phyloP scores from a whole-genome alignment of 1,140 invertebrate species.

The Wasmannia auropunctata region DNA sequence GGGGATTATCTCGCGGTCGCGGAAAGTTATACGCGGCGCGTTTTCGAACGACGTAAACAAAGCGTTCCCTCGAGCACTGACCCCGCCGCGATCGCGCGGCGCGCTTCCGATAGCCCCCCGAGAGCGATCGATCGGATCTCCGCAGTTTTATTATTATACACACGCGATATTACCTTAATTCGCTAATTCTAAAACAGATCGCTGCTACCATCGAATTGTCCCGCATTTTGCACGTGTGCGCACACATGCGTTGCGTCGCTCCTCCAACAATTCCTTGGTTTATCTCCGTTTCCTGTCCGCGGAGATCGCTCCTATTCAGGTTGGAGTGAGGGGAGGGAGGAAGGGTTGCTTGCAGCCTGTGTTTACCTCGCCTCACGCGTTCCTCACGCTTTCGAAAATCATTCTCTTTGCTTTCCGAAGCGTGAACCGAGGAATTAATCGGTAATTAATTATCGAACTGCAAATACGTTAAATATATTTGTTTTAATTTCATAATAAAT shows the following conservation, averaged over 20 bases:
- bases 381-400: neutral
- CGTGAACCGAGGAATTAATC: neutral
- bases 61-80: constrained; percentile 18
- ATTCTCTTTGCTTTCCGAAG: neutral
- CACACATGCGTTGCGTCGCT: neutral
- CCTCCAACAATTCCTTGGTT: neutral
- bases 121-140: neutral
- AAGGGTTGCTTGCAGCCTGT: neutral
- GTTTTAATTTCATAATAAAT: neutral
- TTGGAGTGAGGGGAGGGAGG: too few species aligned
- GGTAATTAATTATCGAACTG: neutral
- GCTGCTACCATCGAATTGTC: neutral
- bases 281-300: neutral
- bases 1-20: neutral
- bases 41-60: constrained; percentile 13
- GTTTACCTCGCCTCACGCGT: neutral
- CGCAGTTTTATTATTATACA: neutral
- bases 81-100: neutral
- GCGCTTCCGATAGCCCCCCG: neutral
- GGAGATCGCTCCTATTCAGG: neutral
- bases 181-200: neutral
- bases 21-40: neutral
- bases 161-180: neutral
- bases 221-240: neutral
- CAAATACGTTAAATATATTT: neutral